Evolutionary conservation across 1,140 invertebrate genomes (phyloP), one percentile per base, ranked within the genome.

Genomic region (Cydia amplana): DNA sequence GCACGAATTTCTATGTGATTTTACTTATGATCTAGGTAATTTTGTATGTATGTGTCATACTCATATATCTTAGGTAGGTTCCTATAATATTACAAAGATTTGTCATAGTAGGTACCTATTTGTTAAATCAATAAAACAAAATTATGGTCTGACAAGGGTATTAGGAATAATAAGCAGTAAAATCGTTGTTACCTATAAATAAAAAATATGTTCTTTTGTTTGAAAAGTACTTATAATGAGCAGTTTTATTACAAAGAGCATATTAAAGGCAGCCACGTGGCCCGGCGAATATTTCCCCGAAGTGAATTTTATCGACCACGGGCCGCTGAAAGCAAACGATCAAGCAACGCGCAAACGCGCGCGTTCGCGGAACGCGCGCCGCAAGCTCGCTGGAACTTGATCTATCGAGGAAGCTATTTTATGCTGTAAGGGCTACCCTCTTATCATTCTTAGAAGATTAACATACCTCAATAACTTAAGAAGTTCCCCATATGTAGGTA

Each of bases 281-380:
- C 84, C 79, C 78, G 83, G 74, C 83, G 85, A 86, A 40, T 74
- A 72, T 76, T 91, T 91, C 89, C 79, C 75, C 82, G 91, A 91
- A 91, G 80, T 78, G 75, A 20, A 75, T 85, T 92, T 92, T 91
- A 93, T 91, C 80, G 87, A 85, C 82, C 81, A 87, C 80, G 89
- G 83, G 80, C 88, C 79, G 87, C 85, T 91, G 90, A 90, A 88
- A 91, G 83, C 85, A 81, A 85, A 87, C 86, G 83, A 85, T 86
- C 84, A 84, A 75, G 81, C 82, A 78, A 82, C 81, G 81, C 80
- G 82, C 85, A 80, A 83, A 82, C 81, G 80, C 75, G 64, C 65
- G 74, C 74, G 63, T 92, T 92, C 91, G 83, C 72, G 75, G 89
- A 92, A 92, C 83, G 76, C 49, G 49, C 25, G 43, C 76, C 67